phyloP scores from a whole-genome alignment of 2,888 invertebrate species.

The Halictus ligatus region DNA sequence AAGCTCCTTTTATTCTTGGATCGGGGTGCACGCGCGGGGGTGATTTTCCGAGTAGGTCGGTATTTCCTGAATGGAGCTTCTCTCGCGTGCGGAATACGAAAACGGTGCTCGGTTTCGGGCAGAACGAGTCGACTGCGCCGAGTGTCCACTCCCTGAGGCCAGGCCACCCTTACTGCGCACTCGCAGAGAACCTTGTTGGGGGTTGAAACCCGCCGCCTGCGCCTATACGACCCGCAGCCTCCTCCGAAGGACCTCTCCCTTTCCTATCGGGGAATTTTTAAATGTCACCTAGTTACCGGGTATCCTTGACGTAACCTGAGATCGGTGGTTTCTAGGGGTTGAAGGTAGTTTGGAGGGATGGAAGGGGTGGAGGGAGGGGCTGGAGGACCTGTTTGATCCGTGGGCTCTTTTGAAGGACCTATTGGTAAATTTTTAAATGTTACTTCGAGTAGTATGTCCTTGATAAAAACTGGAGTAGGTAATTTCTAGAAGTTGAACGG shows the following conservation, averaged over 20 bases:
- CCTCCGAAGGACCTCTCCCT: constrained; percentile 59
- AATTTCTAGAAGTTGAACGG: neutral
- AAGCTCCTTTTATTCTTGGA: neutral
- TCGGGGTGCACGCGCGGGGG: constrained; percentile 28
- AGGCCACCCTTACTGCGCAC: constrained; percentile 49
- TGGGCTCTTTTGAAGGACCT: neutral
- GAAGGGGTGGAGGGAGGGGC: neutral
- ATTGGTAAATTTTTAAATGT: neutral
- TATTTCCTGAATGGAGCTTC: constrained; percentile 68
- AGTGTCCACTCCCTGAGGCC: constrained; percentile 64
- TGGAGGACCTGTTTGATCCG: neutral
- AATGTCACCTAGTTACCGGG: constrained; percentile 45
- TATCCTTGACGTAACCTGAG: constrained; percentile 13
- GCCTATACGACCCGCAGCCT: constrained; percentile 61
- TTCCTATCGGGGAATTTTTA: constrained; percentile 41
- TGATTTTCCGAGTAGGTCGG: constrained; percentile 23
- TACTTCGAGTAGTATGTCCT: neutral
- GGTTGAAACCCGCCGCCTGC: constrained; percentile 56
- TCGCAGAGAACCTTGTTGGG: constrained; percentile 27
- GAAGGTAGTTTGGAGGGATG: neutral
- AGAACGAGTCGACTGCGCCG: constrained; percentile 62
- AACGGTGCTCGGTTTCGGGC: constrained; percentile 53
- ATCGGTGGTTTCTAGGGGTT: constrained; percentile 16
- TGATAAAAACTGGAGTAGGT: neutral
- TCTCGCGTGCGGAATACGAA: constrained; percentile 45